phyloP scores from a whole-genome alignment of 2,113 vertebrate genomes.

The Furnarius figulus region DNA sequence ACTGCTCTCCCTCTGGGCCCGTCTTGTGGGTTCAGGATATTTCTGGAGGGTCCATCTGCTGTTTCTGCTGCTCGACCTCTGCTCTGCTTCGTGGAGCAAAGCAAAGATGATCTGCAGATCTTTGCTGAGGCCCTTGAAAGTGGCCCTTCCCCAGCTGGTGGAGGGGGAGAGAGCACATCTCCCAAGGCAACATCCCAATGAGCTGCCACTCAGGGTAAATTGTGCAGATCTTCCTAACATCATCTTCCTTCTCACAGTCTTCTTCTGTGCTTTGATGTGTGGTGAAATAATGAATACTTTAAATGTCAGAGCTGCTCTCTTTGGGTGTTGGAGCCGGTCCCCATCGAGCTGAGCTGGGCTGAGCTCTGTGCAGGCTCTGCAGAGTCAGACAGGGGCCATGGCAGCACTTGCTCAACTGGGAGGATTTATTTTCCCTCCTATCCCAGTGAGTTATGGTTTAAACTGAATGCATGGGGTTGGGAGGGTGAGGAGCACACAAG shows the following conservation, averaged over 20 bases:
- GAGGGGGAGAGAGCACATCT: neutral
- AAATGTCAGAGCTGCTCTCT: neutral
- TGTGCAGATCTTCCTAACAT: neutral
- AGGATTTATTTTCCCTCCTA: neutral
- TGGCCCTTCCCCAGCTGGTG: neutral
- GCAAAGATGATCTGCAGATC: neutral
- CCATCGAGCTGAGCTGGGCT: neutral
- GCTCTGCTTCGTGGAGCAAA: neutral
- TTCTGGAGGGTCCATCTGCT: fast-evolving
- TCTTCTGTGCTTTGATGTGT: neutral
- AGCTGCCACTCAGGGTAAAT: neutral
- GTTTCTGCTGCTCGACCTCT: neutral
- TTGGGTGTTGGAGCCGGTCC: neutral
- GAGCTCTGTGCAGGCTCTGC: neutral
- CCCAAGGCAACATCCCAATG: neutral
- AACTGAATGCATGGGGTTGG: neutral
- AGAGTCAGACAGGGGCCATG: neutral
- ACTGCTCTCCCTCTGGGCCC: neutral
- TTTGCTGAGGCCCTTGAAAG: neutral
- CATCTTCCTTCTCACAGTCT: neutral
- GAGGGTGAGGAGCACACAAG: neutral
- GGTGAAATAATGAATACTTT: neutral
- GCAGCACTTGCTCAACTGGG: neutral
- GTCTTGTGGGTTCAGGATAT: neutral
- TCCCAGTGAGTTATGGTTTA: neutral